Conservation (phyloP, 2,888 invertebrate species). For the Capitulum mitella region DNA sequence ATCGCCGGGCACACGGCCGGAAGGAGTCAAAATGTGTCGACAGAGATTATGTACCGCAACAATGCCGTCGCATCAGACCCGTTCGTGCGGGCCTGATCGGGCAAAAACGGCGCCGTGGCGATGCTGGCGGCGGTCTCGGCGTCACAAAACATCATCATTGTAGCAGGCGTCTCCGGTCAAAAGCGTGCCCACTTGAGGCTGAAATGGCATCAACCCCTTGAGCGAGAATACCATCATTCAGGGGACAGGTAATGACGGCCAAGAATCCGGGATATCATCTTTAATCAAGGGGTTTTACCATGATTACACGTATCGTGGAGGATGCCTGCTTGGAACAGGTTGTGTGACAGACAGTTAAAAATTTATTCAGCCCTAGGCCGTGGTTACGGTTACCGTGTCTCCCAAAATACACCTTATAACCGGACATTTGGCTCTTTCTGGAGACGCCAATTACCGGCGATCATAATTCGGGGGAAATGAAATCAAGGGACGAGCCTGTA, state of each 20-base stretch:
- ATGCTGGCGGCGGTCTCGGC: background rate
- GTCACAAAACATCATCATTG: background rate
- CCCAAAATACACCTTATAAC: conserved; percentile 8
- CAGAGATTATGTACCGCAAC: too few relatives aligned
- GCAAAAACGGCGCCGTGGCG: conserved; percentile 14
- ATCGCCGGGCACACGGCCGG: too few relatives aligned
- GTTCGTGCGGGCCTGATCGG: too few relatives aligned
- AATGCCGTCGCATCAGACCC: too few relatives aligned
- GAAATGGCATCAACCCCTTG: conserved; percentile 17
- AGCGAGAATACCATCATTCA: conserved; percentile 18
- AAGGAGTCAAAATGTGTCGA: too few relatives aligned
- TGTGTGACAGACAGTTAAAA: conserved; percentile 19
- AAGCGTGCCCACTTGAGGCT: background rate
- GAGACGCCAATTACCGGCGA: conserved; percentile 2
- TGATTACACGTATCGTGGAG: background rate
- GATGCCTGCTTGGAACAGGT: background rate
- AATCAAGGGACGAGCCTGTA: background rate
- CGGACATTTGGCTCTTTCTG: conserved; percentile 6
- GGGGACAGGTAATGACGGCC: conserved; percentile 10
- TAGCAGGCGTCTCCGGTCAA: background rate
- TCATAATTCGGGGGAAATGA: background rate
- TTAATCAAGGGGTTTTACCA: background rate
- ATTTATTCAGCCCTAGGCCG: background rate
- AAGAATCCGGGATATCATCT: conserved; percentile 19
- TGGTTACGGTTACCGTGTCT: conserved; percentile 16